Percentiles rank a stretch among this genome's conserved stretches.
phyloP scores from a whole-genome alignment of 2,113 vertebrate species.

The Arenaria interpres region DNA sequence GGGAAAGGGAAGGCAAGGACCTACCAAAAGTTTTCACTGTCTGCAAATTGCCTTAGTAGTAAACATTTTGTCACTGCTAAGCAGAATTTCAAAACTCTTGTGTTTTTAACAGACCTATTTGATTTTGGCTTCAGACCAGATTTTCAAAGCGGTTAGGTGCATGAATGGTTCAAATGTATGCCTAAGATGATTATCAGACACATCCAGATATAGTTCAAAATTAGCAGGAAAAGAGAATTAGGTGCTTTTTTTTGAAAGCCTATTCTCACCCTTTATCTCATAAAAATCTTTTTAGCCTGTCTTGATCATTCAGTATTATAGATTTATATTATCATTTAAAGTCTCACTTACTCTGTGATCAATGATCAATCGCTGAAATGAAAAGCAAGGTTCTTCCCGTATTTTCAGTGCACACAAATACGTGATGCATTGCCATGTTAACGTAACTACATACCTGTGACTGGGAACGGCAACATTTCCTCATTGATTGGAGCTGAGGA shows the following conservation, averaged over 20 bases:
- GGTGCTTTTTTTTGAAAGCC: neutral
- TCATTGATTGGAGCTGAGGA: neutral
- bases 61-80: neutral
- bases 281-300: neutral
- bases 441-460: neutral
- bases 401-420: neutral
- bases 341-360: neutral
- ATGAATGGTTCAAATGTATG: neutral
- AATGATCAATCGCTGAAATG: neutral
- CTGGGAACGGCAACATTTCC: neutral
- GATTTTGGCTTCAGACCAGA: neutral
- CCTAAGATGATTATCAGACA: neutral
- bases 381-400: neutral
- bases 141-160: neutral
- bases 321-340: neutral
- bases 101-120: neutral
- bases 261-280: neutral
- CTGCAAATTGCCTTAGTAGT: neutral
- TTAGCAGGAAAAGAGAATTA: neutral
- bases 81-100: neutral
- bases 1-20: neutral
- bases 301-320: neutral
- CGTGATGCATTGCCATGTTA: fast-evolving
- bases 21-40: neutral
- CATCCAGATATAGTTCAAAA: neutral